Percentiles rank a stretch among this genome's conserved stretches.
Evolutionary conservation across 2,113 vertebrate genomes (phyloP).

Genomic region (Tichodroma muraria): DNA sequence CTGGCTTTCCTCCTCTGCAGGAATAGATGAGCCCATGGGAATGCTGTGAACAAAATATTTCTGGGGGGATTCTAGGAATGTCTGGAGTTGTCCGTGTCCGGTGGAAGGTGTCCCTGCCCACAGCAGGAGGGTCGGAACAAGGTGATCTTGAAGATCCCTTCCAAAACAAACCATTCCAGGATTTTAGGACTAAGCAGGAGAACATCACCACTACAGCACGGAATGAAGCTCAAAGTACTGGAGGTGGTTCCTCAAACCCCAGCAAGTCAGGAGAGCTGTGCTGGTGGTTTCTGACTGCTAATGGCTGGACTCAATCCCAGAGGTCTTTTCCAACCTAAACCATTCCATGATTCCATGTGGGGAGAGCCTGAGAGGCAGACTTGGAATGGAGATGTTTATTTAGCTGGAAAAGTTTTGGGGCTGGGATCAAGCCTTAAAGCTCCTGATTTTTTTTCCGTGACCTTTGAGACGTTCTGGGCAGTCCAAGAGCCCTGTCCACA

Average conservation of each 20-base stretch:
- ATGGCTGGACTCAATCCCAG: background rate
- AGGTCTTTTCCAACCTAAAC: background rate
- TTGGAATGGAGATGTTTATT: background rate
- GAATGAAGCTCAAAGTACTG: background rate
- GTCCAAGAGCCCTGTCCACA: background rate
- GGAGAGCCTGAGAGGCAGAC: background rate
- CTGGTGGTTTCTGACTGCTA: background rate
- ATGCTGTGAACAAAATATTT: background rate
- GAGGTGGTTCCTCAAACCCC: background rate
- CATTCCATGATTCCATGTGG: fast-evolving
- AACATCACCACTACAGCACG: background rate
- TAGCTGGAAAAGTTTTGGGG: fast-evolving
- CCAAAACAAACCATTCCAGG: background rate
- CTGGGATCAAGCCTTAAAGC: background rate
- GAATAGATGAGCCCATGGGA: background rate
- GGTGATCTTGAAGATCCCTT: background rate
- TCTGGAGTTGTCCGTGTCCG: background rate
- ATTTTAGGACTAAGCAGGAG: background rate
- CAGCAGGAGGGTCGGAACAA: background rate
- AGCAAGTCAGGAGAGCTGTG: background rate
- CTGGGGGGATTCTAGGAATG: background rate
- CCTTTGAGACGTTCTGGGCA: background rate
- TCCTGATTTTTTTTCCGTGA: fast-evolving
- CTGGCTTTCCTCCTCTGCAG: background rate
- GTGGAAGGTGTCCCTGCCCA: background rate